Evolutionary conservation across 2,113 vertebrate genomes (phyloP).

Genomic region (Halcyon senegalensis): DNA sequence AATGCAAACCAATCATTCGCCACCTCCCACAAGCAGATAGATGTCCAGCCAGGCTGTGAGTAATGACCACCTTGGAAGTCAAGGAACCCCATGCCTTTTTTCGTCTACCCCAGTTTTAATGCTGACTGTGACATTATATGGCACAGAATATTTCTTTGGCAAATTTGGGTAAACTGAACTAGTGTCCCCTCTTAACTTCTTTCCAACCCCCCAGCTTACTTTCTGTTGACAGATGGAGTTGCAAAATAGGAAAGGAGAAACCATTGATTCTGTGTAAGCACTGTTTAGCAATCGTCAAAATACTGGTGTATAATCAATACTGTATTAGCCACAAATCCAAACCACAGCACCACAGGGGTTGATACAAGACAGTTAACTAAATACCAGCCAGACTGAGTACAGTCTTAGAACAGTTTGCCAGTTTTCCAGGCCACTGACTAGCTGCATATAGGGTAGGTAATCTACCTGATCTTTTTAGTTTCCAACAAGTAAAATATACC

Average conservation of each 20-base stretch:
- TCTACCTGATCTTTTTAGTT: neutral
- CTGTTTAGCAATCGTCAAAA: neutral
- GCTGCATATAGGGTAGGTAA: neutral
- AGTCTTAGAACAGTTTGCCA: neutral
- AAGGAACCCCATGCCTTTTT: neutral
- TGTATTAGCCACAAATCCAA: neutral
- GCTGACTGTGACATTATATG: neutral
- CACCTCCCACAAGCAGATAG: neutral
- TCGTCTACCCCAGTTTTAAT: neutral
- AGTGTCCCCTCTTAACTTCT: neutral
- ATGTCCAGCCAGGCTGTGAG: neutral
- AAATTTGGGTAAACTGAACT: neutral
- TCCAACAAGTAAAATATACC: neutral
- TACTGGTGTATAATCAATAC: neutral
- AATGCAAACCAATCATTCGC: neutral
- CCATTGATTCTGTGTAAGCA: neutral
- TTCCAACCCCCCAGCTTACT: neutral
- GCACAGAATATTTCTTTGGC: neutral
- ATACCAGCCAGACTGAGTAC: neutral
- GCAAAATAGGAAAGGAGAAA: neutral
- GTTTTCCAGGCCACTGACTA: neutral
- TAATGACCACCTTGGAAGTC: neutral
- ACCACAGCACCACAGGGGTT: neutral
- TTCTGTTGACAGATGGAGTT: neutral
- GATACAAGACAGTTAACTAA: neutral